These are phyloP conservation scores for Pseudomyrmex sp. DNA, from an alignment of 1,140 invertebrate genomes.

Conservation along the genomic window DNA sequence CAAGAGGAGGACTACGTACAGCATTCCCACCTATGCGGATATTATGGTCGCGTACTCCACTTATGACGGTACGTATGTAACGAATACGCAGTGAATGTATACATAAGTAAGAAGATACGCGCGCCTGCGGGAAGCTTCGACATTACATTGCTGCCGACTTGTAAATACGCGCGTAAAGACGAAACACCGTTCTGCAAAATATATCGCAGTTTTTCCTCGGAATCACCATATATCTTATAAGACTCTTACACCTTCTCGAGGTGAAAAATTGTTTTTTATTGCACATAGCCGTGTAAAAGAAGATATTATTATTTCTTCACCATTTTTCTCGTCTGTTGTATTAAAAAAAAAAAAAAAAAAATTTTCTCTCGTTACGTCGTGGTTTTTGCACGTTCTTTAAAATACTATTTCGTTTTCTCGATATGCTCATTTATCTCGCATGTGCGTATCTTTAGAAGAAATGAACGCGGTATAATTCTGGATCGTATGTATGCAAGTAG, in stretches of 20 bases:
- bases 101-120: not conserved
- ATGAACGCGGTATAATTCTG: not conserved
- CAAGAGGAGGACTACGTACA: slow-evolving; percentile 77
- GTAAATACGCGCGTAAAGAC: not conserved
- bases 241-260: not conserved
- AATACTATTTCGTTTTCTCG: no score
- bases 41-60: slow-evolving; percentile 91
- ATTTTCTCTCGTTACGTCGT: no score
- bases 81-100: not conserved
- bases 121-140: not conserved
- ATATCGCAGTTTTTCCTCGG: no score
- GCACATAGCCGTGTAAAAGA: no score
- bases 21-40: slow-evolving; percentile 90
- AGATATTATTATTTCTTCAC: not conserved
- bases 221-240: not conserved
- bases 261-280: not conserved
- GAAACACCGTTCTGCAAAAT: no score
- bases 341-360: no score
- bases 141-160: not conserved
- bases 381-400: no score
- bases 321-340: no score
- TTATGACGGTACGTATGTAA: slow-evolving; percentile 86
- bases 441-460: no score
- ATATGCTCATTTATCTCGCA: no score
- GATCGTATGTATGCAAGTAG: not conserved